phyloP scores from a whole-genome alignment of 2,888 invertebrate species.

The Sinhomidia bicolor region DNA sequence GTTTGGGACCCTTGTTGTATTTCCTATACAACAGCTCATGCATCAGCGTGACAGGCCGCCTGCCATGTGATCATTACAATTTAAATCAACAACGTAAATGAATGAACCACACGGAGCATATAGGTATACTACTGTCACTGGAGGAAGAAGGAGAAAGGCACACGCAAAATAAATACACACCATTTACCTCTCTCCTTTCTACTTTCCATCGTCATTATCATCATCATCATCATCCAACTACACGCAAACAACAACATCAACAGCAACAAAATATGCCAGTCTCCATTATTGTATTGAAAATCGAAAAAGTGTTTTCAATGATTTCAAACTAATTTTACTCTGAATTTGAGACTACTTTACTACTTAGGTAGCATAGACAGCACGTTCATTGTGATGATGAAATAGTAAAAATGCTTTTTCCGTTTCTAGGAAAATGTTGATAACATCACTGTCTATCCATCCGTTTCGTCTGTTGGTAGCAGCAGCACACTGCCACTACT shows the following conservation, averaged over 20 bases:
- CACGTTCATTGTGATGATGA: background rate
- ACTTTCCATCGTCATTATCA: background rate
- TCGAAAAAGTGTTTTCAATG: constrained; percentile 15
- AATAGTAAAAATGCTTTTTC: background rate
- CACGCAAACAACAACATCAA: background rate
- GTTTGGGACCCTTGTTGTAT: background rate
- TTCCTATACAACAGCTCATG: background rate
- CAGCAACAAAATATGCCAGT: background rate
- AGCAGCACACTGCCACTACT: background rate
- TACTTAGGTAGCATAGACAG: background rate
- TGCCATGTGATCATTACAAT: constrained; percentile 49
- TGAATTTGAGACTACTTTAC: background rate
- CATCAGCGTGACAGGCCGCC: background rate
- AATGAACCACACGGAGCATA: constrained; percentile 5
- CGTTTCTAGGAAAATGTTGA: constrained; percentile 35
- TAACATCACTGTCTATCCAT: constrained; percentile 30
- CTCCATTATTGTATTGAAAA: constrained; percentile 4
- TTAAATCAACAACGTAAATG: constrained; percentile 38
- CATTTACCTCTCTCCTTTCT: background rate
- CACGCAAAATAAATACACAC: background rate
- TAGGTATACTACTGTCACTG: background rate
- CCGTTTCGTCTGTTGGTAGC: background rate
- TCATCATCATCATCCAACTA: background rate
- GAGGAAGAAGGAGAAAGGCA: background rate
- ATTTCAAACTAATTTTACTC: constrained; percentile 10